Conservation (phyloP, 2,888 invertebrate genomes). For the Perithous albicinctus region DNA sequence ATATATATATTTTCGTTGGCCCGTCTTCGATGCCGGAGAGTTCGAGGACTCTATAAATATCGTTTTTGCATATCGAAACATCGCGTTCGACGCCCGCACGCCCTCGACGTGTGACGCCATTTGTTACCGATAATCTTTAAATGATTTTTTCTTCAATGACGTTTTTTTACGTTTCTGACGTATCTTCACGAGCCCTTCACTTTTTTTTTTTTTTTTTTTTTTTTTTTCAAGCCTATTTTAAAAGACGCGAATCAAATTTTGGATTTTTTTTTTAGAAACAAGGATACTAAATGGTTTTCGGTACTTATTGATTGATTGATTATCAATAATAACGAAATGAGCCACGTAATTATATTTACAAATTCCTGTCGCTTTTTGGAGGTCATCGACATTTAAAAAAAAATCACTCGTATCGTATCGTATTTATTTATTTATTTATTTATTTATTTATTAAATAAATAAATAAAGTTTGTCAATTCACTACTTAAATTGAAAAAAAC, state of each 20-base stretch:
- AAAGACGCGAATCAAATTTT: background rate
- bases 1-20: slow-evolving; percentile 81
- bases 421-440: no score
- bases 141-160: slow-evolving; percentile 20
- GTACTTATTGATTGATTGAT: no score
- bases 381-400: no score
- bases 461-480: no score
- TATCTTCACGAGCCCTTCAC: background rate
- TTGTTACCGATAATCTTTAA: slow-evolving; percentile 11
- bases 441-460: no score
- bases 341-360: no score
- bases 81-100: slow-evolving; percentile 69
- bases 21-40: slow-evolving; percentile 79
- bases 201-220: background rate
- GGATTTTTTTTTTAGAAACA: no score
- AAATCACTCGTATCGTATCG: no score
- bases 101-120: slow-evolving; percentile 14
- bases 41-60: slow-evolving; percentile 82
- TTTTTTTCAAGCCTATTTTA: background rate
- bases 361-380: no score
- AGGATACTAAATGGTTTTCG: no score
- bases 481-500: no score
- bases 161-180: background rate
- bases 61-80: slow-evolving; percentile 82
- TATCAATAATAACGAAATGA: no score